phyloP scores from a whole-genome alignment of 2,888 invertebrate species.

The Gortyna flavago region DNA sequence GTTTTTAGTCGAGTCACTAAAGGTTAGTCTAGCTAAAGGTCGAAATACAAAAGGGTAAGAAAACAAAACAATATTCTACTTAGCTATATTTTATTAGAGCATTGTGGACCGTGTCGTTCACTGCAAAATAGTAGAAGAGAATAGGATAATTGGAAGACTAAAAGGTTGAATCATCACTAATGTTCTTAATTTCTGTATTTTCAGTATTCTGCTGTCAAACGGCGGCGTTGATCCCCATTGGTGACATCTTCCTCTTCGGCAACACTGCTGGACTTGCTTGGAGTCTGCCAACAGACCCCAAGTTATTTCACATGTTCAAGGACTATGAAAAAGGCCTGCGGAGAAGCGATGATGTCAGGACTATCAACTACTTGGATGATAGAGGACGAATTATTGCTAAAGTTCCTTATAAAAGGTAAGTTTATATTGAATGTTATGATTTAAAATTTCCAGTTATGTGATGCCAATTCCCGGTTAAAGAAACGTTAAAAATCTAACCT shows the following conservation, averaged over 20 bases:
- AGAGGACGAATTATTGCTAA: conserved; percentile 77
- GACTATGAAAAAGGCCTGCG: conserved; percentile 75
- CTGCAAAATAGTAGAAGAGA: neutral
- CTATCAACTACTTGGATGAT: conserved; percentile 79
- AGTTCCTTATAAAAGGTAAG: conserved; percentile 81
- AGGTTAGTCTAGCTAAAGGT: neutral
- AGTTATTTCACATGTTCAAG: conserved; percentile 77
- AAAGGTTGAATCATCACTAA: neutral
- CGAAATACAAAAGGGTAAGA: neutral
- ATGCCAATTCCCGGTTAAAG: no score
- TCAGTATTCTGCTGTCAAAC: conserved; percentile 92
- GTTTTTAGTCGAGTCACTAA: no score
- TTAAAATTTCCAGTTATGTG: no score
- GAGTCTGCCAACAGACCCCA: conserved; percentile 91
- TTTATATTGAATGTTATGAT: neutral
- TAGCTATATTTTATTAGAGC: neutral
- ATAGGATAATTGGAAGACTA: neutral
- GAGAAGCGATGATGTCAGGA: conserved; percentile 75
- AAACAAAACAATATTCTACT: neutral
- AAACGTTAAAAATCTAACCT: neutral
- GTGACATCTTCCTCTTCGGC: conserved; percentile 92
- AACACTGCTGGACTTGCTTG: conserved; percentile 94
- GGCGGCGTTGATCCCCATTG: conserved; percentile 89
- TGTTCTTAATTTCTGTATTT: conserved; percentile 57
- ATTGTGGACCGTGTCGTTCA: neutral